phyloP scores from a whole-genome alignment of 2,797 vertebrate species.

The Argya squamiceps region DNA sequence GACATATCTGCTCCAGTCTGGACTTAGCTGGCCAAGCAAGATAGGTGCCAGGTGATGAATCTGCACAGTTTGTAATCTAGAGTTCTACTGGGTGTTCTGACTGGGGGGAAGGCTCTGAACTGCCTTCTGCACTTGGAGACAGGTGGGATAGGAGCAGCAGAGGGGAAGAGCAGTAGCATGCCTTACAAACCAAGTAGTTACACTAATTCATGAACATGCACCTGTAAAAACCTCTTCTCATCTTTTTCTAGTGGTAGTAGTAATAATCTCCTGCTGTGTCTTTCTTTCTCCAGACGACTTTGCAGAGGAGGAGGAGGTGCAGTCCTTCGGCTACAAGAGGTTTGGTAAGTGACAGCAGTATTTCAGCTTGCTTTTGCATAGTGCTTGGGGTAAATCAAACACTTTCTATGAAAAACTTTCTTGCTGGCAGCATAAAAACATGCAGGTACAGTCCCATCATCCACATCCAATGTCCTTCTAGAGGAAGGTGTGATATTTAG shows the following conservation, averaged over 20 bases:
- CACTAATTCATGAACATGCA: not conserved
- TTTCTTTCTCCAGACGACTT: constrained; percentile 89
- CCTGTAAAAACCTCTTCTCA: not conserved
- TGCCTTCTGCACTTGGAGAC: not conserved
- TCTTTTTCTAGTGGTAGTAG: not conserved
- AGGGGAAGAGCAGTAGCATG: not conserved
- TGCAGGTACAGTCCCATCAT: not conserved
- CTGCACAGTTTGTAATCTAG: not conserved
- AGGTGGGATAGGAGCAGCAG: not conserved
- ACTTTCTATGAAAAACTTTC: not conserved
- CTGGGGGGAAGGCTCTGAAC: not conserved
- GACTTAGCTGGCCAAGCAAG: not conserved
- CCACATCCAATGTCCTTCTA: not conserved
- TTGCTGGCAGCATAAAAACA: not conserved
- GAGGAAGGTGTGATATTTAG: not conserved
- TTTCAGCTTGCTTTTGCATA: not conserved
- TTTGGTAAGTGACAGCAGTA: constrained; percentile 89
- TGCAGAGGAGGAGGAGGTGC: constrained; percentile 96
- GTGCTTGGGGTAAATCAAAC: not conserved
- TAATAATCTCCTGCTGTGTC: not conserved
- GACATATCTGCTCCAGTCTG: not conserved
- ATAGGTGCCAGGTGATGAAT: not conserved
- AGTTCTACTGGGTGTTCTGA: not conserved
- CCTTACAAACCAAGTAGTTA: not conserved
- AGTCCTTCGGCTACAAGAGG: constrained; percentile 98